A percentile compares a stretch with the other conserved stretches of the same genome.
phyloP scores from a whole-genome alignment of 1,140 invertebrate species.

The Drosophila kepulauana region DNA sequence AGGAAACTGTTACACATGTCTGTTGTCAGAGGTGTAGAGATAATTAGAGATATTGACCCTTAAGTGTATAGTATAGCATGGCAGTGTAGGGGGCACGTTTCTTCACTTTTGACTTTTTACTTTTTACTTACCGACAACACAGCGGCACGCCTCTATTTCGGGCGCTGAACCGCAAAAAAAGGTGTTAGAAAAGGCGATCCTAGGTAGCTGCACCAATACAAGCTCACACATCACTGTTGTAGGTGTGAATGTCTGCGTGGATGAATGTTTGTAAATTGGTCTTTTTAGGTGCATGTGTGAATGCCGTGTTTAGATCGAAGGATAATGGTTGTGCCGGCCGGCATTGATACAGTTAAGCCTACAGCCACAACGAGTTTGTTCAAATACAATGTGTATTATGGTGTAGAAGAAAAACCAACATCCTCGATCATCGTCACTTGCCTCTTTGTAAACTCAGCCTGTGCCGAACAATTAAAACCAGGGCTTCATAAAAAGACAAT shows the following conservation, averaged over 20 bases:
- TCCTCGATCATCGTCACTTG: not conserved
- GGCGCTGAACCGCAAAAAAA: constrained; percentile 69
- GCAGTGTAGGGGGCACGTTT: constrained; percentile 56
- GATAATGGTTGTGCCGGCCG: not conserved
- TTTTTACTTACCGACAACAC: constrained; percentile 76
- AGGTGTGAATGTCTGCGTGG: constrained; percentile 1
- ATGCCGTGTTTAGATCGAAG: not conserved
- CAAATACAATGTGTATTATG: not conserved
- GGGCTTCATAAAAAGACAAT: not conserved
- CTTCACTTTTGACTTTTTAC: constrained; percentile 73
- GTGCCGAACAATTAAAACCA: not conserved
- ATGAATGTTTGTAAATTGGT: constrained; percentile 4
- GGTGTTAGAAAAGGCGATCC: constrained; percentile 70
- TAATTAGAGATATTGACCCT: constrained; percentile 78
- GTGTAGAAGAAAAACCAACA: not conserved
- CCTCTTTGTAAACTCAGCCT: not conserved
- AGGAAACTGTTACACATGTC: constrained; percentile 65
- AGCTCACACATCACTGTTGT: not conserved
- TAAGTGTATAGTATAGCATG: constrained; percentile 29
- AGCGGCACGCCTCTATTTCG: constrained; percentile 71
- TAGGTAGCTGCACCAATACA: constrained; percentile 27
- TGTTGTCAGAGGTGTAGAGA: constrained; percentile 72
- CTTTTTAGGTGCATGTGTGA: constrained; percentile 1
- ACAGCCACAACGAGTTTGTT: not conserved
- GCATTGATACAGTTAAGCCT: not conserved